Evolutionary conservation across 2,888 invertebrate genomes (phyloP).

Genomic region (Druceiella hillmani): DNA sequence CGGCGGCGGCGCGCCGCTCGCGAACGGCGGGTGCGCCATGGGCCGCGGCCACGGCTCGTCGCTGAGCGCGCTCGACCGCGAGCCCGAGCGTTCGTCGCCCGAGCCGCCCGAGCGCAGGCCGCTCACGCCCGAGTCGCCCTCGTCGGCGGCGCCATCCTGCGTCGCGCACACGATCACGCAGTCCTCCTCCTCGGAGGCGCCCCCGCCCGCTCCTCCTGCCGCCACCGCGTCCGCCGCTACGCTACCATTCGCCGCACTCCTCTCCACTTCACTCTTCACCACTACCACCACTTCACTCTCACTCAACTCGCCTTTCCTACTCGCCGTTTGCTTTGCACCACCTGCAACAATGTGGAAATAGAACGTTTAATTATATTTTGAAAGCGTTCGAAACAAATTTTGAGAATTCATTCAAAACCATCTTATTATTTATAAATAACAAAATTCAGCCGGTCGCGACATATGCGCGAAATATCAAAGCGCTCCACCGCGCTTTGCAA

Average conservation of each 20-base stretch:
- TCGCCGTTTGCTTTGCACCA: not conserved
- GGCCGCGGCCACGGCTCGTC: slow-evolving; percentile 58
- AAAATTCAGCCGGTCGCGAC: too few relatives aligned
- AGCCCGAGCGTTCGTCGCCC: slow-evolving; percentile 72
- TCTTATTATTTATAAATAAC: too few relatives aligned
- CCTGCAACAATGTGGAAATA: too few relatives aligned
- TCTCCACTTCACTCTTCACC: slow-evolving; percentile 17
- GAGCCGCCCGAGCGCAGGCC: slow-evolving; percentile 65
- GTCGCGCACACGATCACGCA: slow-evolving; percentile 58
- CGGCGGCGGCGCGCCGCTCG: slow-evolving; percentile 26
- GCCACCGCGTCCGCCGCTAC: slow-evolving; percentile 35
- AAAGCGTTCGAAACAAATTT: too few relatives aligned
- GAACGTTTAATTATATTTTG: too few relatives aligned
- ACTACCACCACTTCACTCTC: slow-evolving; percentile 28
- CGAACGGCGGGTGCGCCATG: slow-evolving; percentile 24
- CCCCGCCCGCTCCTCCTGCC: slow-evolving; percentile 50
- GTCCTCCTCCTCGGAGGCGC: slow-evolving; percentile 58
- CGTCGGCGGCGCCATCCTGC: slow-evolving; percentile 44
- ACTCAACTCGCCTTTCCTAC: slow-evolving; percentile 29
- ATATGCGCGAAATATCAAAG: too few relatives aligned
- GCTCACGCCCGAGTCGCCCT: slow-evolving; percentile 67
- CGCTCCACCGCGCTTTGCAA: too few relatives aligned
- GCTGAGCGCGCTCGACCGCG: slow-evolving; percentile 67
- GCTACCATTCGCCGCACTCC: slow-evolving; percentile 34
- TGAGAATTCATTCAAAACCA: too few relatives aligned